Evolutionary conservation across 92 coral and sea anemone species (phyloP), one percentile per base, ranked within the genome.

Genomic region (Phenganax stokvisi): DNA sequence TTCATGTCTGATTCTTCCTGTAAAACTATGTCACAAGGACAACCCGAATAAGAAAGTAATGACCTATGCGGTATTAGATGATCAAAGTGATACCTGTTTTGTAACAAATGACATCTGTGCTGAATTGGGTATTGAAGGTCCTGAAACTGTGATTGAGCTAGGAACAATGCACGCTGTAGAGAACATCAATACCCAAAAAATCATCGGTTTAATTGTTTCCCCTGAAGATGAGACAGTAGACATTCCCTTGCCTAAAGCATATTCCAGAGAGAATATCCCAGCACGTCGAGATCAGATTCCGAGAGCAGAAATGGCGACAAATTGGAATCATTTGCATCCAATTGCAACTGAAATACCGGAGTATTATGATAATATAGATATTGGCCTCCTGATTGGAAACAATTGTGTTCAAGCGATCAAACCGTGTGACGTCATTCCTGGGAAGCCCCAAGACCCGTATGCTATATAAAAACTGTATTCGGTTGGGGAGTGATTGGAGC

Each of bases 401-500:
- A 84, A 90, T 65, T 87, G 93, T 60, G 47, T 82, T 2, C 84
- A 85, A 29, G 90, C 89, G 12, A 82, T 90, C 20, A 82, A 70
- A 56, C 90, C 90, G 12, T 83, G 87, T 29, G 90, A 89, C 67
- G 82, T 89, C 47, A 89, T 89, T 30, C 84, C 87, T 52, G 89
- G 86, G 20, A 71, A 70, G 54, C 86, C 70, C 30, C 72, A 71
- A 53, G 77, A 75, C 71, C 90, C 90, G 8, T 85, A 87, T 63
- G 86, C 85, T 47, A 72, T 47, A 72, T 60, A 84, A 80, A 87
- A 78, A 72, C 90, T 11, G 84, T 25, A 7, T 79, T 90, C 9
- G 89, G 93, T 1, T 88, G 91, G 91, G 89, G 88, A 25, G 87
- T 87, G 53, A 85, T 85, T 20, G 87, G 90, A 12, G 55, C 47